Conservation (phyloP, 1,140 invertebrate genomes). For the Conus ventricosus region DNA sequence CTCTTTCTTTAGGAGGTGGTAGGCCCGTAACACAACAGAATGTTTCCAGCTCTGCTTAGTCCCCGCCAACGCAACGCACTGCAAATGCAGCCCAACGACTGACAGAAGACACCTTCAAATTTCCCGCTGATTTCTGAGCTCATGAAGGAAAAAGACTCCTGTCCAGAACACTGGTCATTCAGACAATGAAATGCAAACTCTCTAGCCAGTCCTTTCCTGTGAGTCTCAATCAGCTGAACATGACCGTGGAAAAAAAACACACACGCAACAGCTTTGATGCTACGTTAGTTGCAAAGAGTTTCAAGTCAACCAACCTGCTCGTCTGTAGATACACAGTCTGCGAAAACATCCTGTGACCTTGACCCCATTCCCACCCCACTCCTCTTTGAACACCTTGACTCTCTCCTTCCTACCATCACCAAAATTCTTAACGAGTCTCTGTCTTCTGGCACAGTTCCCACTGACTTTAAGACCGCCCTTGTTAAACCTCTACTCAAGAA, state of each 20-base stretch:
- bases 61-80: not conserved
- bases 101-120: not conserved
- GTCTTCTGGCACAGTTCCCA: no score
- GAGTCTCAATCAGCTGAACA: not conserved
- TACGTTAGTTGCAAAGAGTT: not conserved
- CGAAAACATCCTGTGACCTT: not conserved
- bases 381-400: no score
- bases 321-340: not conserved
- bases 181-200: not conserved
- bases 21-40: not conserved
- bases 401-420: no score
- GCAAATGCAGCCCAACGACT: not conserved
- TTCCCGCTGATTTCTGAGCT: not conserved
- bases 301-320: not conserved
- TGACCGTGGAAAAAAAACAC: not conserved
- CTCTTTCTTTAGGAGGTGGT: not conserved
- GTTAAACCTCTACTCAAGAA: no score
- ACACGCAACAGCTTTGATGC: not conserved
- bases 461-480: no score
- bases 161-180: not conserved
- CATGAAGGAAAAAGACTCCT: not conserved
- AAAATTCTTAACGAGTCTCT: no score
- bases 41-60: not conserved
- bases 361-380: no score
- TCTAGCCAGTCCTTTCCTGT: not conserved